Conservation (phyloP, 2,888 invertebrate species). For the Julus scanicus region DNA sequence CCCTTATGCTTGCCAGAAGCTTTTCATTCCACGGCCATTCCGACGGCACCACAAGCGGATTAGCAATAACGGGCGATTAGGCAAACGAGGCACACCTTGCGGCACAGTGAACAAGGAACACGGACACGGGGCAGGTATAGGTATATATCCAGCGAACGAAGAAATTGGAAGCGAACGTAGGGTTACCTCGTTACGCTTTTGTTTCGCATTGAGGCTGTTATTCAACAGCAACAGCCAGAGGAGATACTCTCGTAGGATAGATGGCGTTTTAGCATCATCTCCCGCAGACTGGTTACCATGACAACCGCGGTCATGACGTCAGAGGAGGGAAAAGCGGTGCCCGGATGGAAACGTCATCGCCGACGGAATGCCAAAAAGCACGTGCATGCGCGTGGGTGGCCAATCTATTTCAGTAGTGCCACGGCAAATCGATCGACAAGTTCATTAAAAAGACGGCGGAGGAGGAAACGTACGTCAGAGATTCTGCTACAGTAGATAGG, state of each 20-base stretch:
- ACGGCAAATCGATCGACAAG: slow-evolving; percentile 53
- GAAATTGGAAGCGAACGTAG: not conserved
- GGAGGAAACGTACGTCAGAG: not conserved
- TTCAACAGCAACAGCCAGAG: slow-evolving; percentile 17
- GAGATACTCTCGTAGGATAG: slow-evolving; percentile 47
- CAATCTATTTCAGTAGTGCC: slow-evolving; percentile 55
- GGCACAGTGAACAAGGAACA: not conserved
- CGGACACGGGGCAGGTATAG: not conserved
- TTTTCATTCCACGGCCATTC: slow-evolving; percentile 44
- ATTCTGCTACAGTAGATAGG: not conserved
- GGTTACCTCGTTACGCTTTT: not conserved
- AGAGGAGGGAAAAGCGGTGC: not conserved
- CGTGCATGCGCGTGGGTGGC: slow-evolving; percentile 48
- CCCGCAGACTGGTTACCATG: not conserved
- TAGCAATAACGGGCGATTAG: not conserved
- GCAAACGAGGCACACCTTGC: not conserved
- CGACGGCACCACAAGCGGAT: not conserved
- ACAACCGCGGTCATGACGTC: slow-evolving; percentile 43
- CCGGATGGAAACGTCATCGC: slow-evolving; percentile 50
- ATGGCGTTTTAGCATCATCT: slow-evolving; percentile 46
- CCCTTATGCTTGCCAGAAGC: not conserved
- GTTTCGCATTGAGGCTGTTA: slow-evolving; percentile 30
- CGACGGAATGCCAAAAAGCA: slow-evolving; percentile 33
- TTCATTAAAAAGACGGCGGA: not conserved
- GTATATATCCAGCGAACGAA: not conserved